These are phyloP conservation scores for Isurus oxyrinchus DNA, from an alignment of 2,113 vertebrate species.

Conservation along the genomic window DNA sequence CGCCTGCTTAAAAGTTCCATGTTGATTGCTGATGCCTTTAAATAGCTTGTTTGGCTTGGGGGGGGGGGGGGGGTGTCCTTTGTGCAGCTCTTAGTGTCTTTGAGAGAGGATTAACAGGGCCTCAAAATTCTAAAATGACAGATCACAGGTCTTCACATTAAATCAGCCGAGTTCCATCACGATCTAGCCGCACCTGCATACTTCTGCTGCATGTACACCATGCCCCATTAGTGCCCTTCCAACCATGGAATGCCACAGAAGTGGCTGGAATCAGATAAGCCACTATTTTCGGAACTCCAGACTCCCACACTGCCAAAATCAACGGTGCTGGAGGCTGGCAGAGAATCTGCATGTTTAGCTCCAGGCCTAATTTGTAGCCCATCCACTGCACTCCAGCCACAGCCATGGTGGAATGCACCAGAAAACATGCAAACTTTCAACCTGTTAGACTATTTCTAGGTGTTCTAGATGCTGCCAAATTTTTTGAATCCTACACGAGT, in stretches of 20 bases:
- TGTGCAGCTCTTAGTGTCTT: too few relatives aligned
- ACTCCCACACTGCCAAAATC: background rate
- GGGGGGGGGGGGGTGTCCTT: too few relatives aligned
- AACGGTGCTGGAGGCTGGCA: background rate
- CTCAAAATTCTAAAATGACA: too few relatives aligned
- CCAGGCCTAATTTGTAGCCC: background rate
- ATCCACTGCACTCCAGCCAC: too few relatives aligned
- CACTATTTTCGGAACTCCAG: background rate
- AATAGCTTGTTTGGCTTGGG: too few relatives aligned
- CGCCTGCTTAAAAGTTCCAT: too few relatives aligned
- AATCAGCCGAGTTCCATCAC: too few relatives aligned
- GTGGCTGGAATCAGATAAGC: background rate
- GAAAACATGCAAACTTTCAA: background rate
- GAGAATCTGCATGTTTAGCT: background rate
- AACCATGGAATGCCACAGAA: background rate
- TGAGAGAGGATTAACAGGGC: too few relatives aligned
- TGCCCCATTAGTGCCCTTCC: too few relatives aligned
- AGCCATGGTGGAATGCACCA: background rate
- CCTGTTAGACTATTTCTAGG: background rate
- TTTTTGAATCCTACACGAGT: background rate
- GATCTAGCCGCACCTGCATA: background rate
- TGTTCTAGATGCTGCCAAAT: background rate
- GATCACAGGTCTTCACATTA: too few relatives aligned
- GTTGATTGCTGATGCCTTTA: too few relatives aligned
- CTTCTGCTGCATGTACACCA: too few relatives aligned